Base-by-base conservation (phyloP, 1,140 invertebrate species). In the Drosophila kikkawai region DNA sequence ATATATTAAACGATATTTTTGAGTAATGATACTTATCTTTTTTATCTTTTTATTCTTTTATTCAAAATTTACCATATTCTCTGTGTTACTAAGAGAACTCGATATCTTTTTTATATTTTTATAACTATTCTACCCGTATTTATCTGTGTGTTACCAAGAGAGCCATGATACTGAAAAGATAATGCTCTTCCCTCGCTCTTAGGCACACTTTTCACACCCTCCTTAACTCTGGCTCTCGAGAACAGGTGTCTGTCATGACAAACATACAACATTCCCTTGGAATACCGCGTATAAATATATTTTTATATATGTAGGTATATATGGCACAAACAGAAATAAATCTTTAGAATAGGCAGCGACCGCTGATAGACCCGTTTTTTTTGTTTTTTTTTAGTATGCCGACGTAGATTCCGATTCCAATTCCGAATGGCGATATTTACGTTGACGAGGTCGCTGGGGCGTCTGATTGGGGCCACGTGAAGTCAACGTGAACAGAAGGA, bases 401-500 rank as follows among this genome's bases (percentile, higher is more conserved):
- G 68, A 74, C 70, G 70, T 74, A 74, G 68, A 74, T 74, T 74
- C 59, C 67, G 63, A 81, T 76, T 77, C 56, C 44, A 41, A 39
- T 78, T 75, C 65, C 55, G 37, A 67, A 69, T 65, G 45, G 47
- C 34, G 48, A 47, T 60, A 47, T 48, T 12, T 51, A n/a, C 15
- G 74, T 69, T 58, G 77, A 61, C 81, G 82, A 83, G 81, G 81
- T 85, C 81, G 82, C 50, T 78, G 80, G 63, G 77, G 75, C 80
- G 63, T 41, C 80, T 78, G 79, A 82, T 80, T 69, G 75, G 64
- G 70, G 63, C 76, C 83, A 87, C 83, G 83, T 87, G 83, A 87
- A 88, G 59, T 64, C 76, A 87, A 88, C 83, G 83, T 87, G 83
- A 87, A 88, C 83, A 85, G 56, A 69, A 56, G 56, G 69, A 56